These are phyloP conservation scores for Lepus timidus DNA, from an alignment of 2,113 vertebrate genomes.

Conservation along the genomic window DNA sequence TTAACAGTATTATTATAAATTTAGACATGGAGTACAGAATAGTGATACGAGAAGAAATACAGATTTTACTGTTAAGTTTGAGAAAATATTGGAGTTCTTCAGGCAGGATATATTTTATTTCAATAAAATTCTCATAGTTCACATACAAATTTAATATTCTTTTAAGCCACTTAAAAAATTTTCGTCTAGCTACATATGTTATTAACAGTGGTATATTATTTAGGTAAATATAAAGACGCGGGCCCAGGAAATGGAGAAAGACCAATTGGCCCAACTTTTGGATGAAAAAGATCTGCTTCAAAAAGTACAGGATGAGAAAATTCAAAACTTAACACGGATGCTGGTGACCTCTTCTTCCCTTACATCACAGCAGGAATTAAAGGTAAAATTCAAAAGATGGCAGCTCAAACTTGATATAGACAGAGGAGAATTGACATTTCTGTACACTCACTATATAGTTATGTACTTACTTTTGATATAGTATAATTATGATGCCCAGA, in stretches of 20 bases:
- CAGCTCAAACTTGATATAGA: neutral
- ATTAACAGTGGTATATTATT: neutral
- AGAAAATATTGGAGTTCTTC: conserved; percentile 31
- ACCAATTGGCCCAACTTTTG: conserved; percentile 92
- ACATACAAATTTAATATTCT: conserved; percentile 37
- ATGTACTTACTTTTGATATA: neutral
- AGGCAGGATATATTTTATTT: neutral
- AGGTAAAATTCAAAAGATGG: conserved; percentile 85
- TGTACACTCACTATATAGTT: neutral
- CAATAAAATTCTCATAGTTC: conserved; percentile 24
- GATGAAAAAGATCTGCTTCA: conserved; percentile 96
- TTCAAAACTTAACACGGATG: conserved; percentile 93
- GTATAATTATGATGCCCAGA: neutral
- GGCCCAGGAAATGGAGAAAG: conserved; percentile 93
- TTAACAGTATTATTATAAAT: neutral
- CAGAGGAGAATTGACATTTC: neutral
- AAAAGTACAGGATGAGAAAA: conserved; percentile 93
- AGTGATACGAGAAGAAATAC: conserved; percentile 38
- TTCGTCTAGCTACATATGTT: neutral
- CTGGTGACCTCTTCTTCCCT: conserved; percentile 92
- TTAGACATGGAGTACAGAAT: neutral
- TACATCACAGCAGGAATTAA: conserved; percentile 82
- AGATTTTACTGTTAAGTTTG: conserved; percentile 39
- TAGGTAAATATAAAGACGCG: conserved; percentile 92
- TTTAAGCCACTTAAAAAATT: conserved; percentile 25